Evolutionary conservation across 1,140 invertebrate genomes (phyloP).

Genomic region (Micrasema longulum): DNA sequence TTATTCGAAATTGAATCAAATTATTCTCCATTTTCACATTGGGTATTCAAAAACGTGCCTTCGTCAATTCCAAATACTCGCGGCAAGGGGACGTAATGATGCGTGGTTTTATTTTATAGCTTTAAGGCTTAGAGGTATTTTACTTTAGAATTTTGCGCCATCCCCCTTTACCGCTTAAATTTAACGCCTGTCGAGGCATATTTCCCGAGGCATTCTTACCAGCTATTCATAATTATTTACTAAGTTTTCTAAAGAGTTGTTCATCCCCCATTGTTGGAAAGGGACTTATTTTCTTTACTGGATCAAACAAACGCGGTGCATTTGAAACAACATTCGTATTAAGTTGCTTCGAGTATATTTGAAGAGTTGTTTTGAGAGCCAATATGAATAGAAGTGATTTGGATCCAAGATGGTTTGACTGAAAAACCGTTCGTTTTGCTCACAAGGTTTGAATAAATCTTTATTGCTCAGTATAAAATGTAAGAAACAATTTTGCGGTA

Average conservation of each 20-base stretch:
- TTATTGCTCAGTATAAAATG: constrained; percentile 23
- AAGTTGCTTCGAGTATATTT: not conserved
- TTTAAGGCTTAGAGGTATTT: constrained; percentile 49
- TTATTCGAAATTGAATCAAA: constrained; percentile 50
- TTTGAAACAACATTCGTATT: not conserved
- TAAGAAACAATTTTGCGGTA: constrained; percentile 26
- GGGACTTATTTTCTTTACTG: not conserved
- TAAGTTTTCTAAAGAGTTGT: not conserved
- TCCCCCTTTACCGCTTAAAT: constrained; percentile 44
- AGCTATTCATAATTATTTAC: not conserved
- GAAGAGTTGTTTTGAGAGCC: not conserved
- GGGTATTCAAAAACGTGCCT: constrained; percentile 44
- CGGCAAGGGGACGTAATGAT: constrained; percentile 50
- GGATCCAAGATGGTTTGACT: too few species aligned
- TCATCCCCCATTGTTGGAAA: not conserved
- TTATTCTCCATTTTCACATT: constrained; percentile 13
- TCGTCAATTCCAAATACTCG: constrained; percentile 45
- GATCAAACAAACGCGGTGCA: not conserved
- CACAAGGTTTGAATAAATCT: constrained; percentile 23
- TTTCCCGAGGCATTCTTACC: constrained; percentile 31
- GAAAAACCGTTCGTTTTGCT: constrained; percentile 18
- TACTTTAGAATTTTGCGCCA: constrained; percentile 35
- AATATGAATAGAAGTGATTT: too few species aligned
- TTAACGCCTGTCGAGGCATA: constrained; percentile 39
- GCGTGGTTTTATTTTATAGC: constrained; percentile 55